phyloP scores from a whole-genome alignment of 1,140 invertebrate genomes.

The Zaprionus taronus region DNA sequence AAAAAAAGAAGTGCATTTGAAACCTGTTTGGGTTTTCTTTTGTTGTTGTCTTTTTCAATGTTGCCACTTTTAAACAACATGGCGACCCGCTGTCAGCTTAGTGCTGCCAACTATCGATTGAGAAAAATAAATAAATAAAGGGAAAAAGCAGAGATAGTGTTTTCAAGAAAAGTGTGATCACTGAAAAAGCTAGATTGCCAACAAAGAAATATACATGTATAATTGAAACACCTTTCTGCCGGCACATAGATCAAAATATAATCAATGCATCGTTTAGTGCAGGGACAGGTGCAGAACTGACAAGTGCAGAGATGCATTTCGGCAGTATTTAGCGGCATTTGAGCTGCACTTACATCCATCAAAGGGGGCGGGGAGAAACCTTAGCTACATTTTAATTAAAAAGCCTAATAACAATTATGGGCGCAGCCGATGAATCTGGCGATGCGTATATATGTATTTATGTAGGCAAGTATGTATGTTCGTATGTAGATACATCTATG shows the following conservation, averaged over 20 bases:
- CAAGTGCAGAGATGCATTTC: constrained; percentile 44
- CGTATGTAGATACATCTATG: constrained; percentile 14
- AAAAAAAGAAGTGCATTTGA: constrained; percentile 56
- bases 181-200: neutral
- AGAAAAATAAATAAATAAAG: neutral
- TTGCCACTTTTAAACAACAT: constrained; percentile 68
- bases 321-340: constrained; percentile 1
- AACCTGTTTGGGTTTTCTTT: constrained; percentile 58
- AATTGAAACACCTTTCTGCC: neutral
- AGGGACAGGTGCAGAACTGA: neutral
- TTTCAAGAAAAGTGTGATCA: neutral
- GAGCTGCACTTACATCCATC: neutral
- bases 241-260: neutral
- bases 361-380: neutral
- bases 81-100: constrained; percentile 42
- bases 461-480: constrained; percentile 7
- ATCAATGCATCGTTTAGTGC: neutral
- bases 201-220: neutral
- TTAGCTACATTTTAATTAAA: constrained; percentile 64
- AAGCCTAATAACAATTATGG: constrained; percentile 50
- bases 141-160: neutral
- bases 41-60: constrained; percentile 38
- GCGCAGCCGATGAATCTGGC: constrained; percentile 23
- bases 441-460: constrained; percentile 17
- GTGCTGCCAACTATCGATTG: constrained; percentile 7